Conservation (phyloP, 2,888 invertebrate genomes). For the Macrophya annulata region DNA sequence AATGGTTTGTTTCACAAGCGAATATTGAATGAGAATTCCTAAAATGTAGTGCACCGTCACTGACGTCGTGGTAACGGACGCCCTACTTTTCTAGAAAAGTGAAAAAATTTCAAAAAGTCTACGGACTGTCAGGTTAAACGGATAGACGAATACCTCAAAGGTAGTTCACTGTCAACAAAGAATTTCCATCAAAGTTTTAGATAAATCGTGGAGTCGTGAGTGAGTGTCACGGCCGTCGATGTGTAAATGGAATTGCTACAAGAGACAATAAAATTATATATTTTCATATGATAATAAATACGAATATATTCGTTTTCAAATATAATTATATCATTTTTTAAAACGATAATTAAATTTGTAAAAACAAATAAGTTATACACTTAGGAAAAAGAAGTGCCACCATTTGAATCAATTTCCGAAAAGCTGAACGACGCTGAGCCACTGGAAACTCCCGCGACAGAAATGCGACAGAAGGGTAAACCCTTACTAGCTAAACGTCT, state of each 20-base stretch:
- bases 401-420: constrained; percentile 39
- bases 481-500: constrained; percentile 31
- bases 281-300: not conserved
- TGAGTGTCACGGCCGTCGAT: not conserved
- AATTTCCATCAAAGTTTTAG: not conserved
- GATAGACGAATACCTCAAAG: not conserved
- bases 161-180: not conserved
- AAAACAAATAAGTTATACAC: not conserved
- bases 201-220: not conserved
- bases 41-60: constrained; percentile 4
- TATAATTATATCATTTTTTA: not conserved
- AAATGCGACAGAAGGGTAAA: constrained; percentile 8
- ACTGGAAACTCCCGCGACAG: constrained; percentile 24
- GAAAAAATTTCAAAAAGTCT: not conserved
- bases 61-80: not conserved
- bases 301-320: not conserved
- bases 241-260: not conserved
- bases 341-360: not conserved
- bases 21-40: not conserved
- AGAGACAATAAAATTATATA: not conserved
- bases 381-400: not conserved
- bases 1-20: not conserved
- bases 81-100: not conserved
- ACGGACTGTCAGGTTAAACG: not conserved
- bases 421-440: constrained; percentile 16